These are phyloP conservation scores for Ephydatia muelleri DNA, from an alignment of 37 sponge, comb jelly and placozoan genomes.

Conservation along the genomic window DNA sequence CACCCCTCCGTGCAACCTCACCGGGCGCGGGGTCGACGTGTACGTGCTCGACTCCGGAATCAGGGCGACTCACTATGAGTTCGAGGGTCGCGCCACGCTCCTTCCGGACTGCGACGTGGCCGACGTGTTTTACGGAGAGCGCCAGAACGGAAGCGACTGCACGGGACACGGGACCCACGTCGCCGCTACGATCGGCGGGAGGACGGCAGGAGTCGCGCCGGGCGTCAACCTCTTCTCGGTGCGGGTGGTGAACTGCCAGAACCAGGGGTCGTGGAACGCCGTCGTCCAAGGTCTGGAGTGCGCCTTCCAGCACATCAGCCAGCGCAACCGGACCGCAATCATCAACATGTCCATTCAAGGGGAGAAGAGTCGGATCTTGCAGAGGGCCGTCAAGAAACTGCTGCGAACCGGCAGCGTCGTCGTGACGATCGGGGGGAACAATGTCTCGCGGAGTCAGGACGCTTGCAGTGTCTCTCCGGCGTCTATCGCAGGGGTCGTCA, in stretches of 20 bases:
- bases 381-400: slow-evolving; percentile 27
- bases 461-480: slow-evolving; percentile 55
- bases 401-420: slow-evolving; percentile 19
- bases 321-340: slow-evolving; percentile 24
- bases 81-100: slow-evolving; percentile 51
- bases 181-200: slow-evolving; percentile 76
- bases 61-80: slow-evolving; percentile 60
- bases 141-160: slow-evolving; percentile 60
- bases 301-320: slow-evolving; percentile 19
- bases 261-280: slow-evolving; percentile 10
- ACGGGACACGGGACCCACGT: slow-evolving; percentile 82
- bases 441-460: neutral
- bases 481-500: slow-evolving; percentile 26
- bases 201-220: slow-evolving; percentile 68
- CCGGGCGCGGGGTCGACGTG: slow-evolving; percentile 48
- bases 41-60: slow-evolving; percentile 82
- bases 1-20: slow-evolving; percentile 53
- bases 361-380: slow-evolving; percentile 16
- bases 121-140: slow-evolving; percentile 46
- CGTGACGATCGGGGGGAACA: slow-evolving; percentile 61
- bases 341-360: slow-evolving; percentile 62
- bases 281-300: slow-evolving; percentile 65
- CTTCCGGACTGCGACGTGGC: slow-evolving; percentile 72
- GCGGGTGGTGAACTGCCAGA: slow-evolving; percentile 57
- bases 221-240: slow-evolving; percentile 51